These are phyloP conservation scores for Myiopsitta monachus DNA, from an alignment of 2,113 vertebrate species.

Conservation along the genomic window DNA sequence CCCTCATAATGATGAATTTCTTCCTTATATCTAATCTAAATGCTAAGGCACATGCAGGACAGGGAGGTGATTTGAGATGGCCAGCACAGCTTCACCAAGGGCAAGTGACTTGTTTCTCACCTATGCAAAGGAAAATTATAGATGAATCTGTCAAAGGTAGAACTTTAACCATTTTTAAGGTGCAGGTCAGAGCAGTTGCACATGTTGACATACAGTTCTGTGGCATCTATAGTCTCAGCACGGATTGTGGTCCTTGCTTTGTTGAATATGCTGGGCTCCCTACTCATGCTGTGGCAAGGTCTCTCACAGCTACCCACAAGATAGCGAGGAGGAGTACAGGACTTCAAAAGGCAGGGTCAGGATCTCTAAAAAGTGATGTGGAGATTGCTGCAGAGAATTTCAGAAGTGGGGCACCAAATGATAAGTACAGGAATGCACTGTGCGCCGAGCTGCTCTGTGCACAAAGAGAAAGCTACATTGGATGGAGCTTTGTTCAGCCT, in stretches of 20 bases:
- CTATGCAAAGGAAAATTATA: background rate
- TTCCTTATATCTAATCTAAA: background rate
- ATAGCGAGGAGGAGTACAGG: background rate
- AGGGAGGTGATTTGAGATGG: background rate
- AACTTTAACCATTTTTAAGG: background rate
- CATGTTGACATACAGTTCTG: background rate
- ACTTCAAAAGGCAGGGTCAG: background rate
- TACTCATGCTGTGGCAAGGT: background rate
- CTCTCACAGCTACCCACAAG: background rate
- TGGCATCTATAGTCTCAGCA: background rate
- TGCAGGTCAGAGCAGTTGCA: background rate
- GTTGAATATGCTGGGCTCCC: background rate
- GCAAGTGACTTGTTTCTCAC: background rate
- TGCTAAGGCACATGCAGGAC: background rate
- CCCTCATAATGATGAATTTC: background rate
- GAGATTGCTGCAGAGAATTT: background rate
- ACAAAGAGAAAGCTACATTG: background rate
- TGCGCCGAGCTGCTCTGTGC: background rate
- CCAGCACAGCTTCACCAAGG: background rate
- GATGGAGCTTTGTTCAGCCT: background rate
- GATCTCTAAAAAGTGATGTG: background rate
- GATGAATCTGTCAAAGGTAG: background rate
- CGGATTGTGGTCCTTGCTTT: background rate
- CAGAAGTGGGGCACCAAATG: background rate
- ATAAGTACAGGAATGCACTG: background rate